phyloP scores from a whole-genome alignment of 1,140 invertebrate genomes.

The Micrasema longulum region DNA sequence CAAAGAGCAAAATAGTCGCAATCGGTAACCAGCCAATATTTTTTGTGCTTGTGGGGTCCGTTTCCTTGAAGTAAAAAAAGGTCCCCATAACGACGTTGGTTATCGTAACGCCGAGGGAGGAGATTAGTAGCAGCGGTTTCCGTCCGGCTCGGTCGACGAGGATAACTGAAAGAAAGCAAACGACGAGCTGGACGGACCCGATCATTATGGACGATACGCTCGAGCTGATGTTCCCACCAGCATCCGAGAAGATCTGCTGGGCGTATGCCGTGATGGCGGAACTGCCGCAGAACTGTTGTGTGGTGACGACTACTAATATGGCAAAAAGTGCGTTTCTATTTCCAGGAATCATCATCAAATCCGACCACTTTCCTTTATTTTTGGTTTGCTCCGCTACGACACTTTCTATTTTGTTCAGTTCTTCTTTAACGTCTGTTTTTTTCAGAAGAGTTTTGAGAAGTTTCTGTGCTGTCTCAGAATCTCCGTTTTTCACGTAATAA shows the following conservation, averaged over 20 bases:
- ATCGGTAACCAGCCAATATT: slow-evolving; percentile 73
- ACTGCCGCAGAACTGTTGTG: slow-evolving; percentile 81
- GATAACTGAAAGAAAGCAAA: slow-evolving; percentile 71
- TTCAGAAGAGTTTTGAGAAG: slow-evolving; percentile 65
- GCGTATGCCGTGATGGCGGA: slow-evolving; percentile 80
- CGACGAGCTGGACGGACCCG: slow-evolving; percentile 74
- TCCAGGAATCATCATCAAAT: slow-evolving; percentile 70
- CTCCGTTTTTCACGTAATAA: slow-evolving; percentile 67
- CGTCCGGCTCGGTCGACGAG: slow-evolving; percentile 80
- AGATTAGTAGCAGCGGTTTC: slow-evolving; percentile 74
- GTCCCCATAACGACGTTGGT: slow-evolving; percentile 69
- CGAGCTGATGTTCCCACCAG: slow-evolving; percentile 63
- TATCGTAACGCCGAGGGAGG: slow-evolving; percentile 68
- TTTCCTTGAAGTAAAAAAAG: slow-evolving; percentile 69
- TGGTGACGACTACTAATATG: slow-evolving; percentile 73
- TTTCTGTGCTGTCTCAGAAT: slow-evolving; percentile 64
- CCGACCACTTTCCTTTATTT: slow-evolving; percentile 67
- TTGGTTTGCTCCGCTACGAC: slow-evolving; percentile 70
- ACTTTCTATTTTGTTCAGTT: slow-evolving; percentile 72
- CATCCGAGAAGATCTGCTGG: slow-evolving; percentile 76
- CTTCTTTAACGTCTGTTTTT: slow-evolving; percentile 69
- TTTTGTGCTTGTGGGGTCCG: slow-evolving; percentile 54
- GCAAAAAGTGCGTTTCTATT: slow-evolving; percentile 74
- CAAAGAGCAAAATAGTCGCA: slow-evolving; percentile 74
- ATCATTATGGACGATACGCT: slow-evolving; percentile 74